Percentiles rank a stretch among this genome's conserved stretches.
Conservation (phyloP, 2,113 vertebrate species). For the Sinocyclocheilus anophthalmus region DNA sequence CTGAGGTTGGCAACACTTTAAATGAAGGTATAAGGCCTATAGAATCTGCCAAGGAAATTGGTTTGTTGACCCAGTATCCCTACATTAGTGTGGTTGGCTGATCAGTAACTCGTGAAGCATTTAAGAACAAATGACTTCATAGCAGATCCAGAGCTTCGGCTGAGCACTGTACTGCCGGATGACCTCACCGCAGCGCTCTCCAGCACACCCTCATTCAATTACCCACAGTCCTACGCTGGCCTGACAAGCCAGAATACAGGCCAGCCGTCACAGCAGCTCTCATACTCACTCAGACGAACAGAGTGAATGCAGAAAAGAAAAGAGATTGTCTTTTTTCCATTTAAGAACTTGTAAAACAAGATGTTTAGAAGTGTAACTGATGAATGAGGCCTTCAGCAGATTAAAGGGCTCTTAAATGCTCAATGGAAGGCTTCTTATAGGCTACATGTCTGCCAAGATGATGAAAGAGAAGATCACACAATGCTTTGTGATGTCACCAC, state of each 20-base stretch:
- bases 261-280: constrained; percentile 1
- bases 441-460: not conserved
- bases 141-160: constrained; percentile 56
- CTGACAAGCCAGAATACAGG: constrained; percentile 54
- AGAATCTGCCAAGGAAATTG: constrained; percentile 11
- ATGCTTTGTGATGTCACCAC: not conserved
- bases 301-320: not conserved
- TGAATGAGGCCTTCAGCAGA: not conserved
- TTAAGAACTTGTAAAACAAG: not conserved
- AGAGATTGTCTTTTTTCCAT: constrained; percentile 4
- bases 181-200: constrained; percentile 40
- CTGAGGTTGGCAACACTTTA: not conserved
- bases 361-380: not conserved
- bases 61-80: constrained; percentile 70
- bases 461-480: not conserved
- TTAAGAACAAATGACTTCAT: constrained; percentile 68
- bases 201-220: constrained; percentile 38
- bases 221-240: constrained; percentile 28
- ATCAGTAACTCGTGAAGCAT: constrained; percentile 52
- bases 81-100: constrained; percentile 70
- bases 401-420: not conserved
- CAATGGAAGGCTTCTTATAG: not conserved
- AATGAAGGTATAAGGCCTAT: not conserved
- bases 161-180: constrained; percentile 40
- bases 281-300: not conserved